Percentiles rank a stretch among this genome's conserved stretches.
phyloP scores from a whole-genome alignment of 2,113 vertebrate species.

The Ranitomeya variabilis region DNA sequence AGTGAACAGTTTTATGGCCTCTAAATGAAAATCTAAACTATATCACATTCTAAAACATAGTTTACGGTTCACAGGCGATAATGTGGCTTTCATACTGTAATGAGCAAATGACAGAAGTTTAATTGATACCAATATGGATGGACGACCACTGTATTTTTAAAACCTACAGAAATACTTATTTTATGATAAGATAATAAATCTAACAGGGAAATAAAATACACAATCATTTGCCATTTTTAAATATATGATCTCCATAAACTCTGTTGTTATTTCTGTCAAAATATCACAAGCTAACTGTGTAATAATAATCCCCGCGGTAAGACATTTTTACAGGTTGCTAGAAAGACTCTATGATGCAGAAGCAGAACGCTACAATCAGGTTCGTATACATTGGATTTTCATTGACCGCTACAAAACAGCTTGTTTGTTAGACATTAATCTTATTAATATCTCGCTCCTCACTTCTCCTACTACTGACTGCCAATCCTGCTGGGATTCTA shows the following conservation, averaged over 20 bases:
- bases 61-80: conserved; percentile 85
- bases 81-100: conserved; percentile 82
- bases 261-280: conserved; percentile 42
- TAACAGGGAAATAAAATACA: conserved; percentile 35
- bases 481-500: too few relatives aligned
- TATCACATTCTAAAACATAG: conserved; percentile 81
- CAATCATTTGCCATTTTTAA: conserved; percentile 33
- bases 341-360: not conserved
- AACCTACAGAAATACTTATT: conserved; percentile 41
- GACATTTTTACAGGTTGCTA: conserved; percentile 40
- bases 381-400: conserved; percentile 26
- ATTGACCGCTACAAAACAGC: not conserved
- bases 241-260: conserved; percentile 37
- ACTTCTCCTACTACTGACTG: too few relatives aligned
- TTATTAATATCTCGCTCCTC: not conserved
- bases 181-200: conserved; percentile 52
- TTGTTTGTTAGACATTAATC: not conserved
- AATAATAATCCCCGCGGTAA: conserved; percentile 22
- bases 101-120: conserved; percentile 76
- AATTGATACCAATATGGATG: conserved; percentile 57
- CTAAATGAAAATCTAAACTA: conserved; percentile 88
- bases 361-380: not conserved
- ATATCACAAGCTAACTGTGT: conserved; percentile 17
- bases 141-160: conserved; percentile 43
- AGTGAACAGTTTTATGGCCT: conserved; percentile 85